A percentile compares a stretch with the other conserved stretches of the same genome.
These are phyloP conservation scores for Cryptoprocta ferox DNA, from an alignment of 2,797 vertebrate species.

Conservation along the genomic window DNA sequence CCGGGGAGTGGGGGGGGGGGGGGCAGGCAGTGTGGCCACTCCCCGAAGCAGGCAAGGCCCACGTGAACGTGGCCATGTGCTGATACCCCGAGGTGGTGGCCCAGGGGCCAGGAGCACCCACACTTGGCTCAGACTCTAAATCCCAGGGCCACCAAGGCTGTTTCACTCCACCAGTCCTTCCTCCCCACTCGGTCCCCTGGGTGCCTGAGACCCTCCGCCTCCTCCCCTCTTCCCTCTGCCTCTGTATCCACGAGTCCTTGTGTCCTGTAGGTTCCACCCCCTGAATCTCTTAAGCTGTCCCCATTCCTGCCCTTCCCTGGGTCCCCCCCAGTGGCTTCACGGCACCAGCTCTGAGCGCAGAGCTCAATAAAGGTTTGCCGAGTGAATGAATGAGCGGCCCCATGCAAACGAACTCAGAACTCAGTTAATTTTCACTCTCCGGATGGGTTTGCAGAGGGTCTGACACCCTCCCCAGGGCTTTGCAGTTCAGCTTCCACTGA, in stretches of 20 bases:
- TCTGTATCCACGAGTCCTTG: not conserved
- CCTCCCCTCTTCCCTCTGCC: not conserved
- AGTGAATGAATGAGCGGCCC: not conserved
- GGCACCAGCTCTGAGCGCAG: not conserved
- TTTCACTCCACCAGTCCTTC: not conserved
- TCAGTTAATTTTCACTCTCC: not conserved
- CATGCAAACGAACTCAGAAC: not conserved
- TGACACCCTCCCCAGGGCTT: not conserved
- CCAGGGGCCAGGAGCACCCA: not conserved
- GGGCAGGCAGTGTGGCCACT: accelerated
- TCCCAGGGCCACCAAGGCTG: too few relatives aligned
- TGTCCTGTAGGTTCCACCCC: not conserved
- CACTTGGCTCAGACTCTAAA: not conserved
- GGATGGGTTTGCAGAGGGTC: not conserved
- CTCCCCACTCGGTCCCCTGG: not conserved
- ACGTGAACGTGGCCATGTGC: accelerated
- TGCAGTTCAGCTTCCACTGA: not conserved
- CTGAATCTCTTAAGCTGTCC: not conserved
- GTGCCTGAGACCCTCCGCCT: not conserved
- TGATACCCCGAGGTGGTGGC: not conserved
- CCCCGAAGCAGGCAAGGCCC: accelerated
- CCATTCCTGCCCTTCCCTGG: not conserved
- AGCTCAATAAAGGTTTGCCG: not conserved
- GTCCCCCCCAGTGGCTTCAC: not conserved
- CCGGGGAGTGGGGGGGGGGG: too few relatives aligned